Percentiles rank a stretch among this genome's conserved stretches.
These are phyloP conservation scores for Chaunax sp. DNA, from an alignment of 2,797 vertebrate species.

Conservation along the genomic window DNA sequence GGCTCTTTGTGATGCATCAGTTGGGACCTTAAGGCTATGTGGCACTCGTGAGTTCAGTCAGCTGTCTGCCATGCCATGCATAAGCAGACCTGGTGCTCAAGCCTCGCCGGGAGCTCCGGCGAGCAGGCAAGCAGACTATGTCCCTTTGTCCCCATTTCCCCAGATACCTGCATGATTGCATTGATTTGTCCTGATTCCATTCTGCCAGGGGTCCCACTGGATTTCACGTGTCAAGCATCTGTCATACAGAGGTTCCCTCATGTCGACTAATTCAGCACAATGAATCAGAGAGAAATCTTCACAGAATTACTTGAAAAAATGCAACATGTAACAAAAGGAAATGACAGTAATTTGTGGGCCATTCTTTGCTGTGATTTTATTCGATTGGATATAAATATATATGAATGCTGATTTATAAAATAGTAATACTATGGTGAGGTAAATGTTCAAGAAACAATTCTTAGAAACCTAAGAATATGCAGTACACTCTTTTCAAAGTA, in stretches of 20 bases:
- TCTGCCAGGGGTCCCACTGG: conserved; percentile 74
- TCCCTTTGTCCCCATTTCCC: conserved; percentile 76
- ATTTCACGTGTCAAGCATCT: conserved; percentile 83
- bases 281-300: conserved; percentile 35
- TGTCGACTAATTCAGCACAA: conserved; percentile 40
- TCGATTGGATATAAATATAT: background rate
- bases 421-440: background rate
- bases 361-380: background rate
- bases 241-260: conserved; percentile 61
- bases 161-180: conserved; percentile 81
- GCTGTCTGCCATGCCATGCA: conserved; percentile 73
- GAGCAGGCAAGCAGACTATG: conserved; percentile 56
- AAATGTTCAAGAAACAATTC: background rate
- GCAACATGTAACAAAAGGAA: conserved; percentile 11
- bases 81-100: conserved; percentile 68
- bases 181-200: conserved; percentile 82
- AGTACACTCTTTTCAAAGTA: background rate
- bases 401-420: background rate
- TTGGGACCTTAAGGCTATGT: conserved; percentile 77
- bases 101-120: conserved; percentile 64
- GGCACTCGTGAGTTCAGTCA: conserved; percentile 77
- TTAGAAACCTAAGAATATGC: background rate
- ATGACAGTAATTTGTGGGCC: background rate
- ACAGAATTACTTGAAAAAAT: conserved; percentile 35
- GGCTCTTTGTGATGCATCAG: conserved; percentile 76